Conservation (phyloP, 2,888 invertebrate genomes). For the Chelonus formosanus region DNA sequence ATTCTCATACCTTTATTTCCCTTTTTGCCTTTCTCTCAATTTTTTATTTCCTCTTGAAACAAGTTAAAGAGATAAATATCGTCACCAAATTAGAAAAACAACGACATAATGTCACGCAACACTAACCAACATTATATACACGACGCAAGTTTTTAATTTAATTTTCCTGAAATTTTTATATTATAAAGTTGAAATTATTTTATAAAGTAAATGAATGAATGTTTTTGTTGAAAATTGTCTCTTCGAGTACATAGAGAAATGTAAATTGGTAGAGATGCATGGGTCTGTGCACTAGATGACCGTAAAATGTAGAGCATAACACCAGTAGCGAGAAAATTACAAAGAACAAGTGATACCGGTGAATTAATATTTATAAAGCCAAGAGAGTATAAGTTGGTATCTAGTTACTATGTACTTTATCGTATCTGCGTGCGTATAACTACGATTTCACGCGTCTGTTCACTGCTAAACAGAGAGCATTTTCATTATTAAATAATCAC, state of each 20-base stretch:
- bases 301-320: not conserved
- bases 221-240: constrained; percentile 1
- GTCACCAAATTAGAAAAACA: too few relatives aligned
- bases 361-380: constrained; percentile 39
- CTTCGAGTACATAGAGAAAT: constrained; percentile 43
- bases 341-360: not conserved
- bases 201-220: constrained; percentile 3
- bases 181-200: not conserved
- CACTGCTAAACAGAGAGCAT: constrained; percentile 7
- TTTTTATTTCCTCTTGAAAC: too few relatives aligned
- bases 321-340: not conserved
- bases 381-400: not conserved
- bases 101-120: too few relatives aligned
- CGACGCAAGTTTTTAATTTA: too few relatives aligned
- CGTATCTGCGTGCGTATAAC: constrained; percentile 19
- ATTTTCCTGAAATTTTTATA: too few relatives aligned
- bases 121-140: too few relatives aligned
- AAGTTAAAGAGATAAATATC: too few relatives aligned
- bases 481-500: constrained; percentile 4
- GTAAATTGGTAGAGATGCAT: constrained; percentile 52
- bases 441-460: constrained; percentile 35
- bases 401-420: constrained; percentile 20
- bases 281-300: constrained; percentile 53
- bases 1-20: not conserved
- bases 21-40: too few relatives aligned